A percentile compares a stretch with the other conserved stretches of the same genome.
Evolutionary conservation across 2,113 vertebrate genomes (phyloP).

Genomic region (Notarius lentiginosus): DNA sequence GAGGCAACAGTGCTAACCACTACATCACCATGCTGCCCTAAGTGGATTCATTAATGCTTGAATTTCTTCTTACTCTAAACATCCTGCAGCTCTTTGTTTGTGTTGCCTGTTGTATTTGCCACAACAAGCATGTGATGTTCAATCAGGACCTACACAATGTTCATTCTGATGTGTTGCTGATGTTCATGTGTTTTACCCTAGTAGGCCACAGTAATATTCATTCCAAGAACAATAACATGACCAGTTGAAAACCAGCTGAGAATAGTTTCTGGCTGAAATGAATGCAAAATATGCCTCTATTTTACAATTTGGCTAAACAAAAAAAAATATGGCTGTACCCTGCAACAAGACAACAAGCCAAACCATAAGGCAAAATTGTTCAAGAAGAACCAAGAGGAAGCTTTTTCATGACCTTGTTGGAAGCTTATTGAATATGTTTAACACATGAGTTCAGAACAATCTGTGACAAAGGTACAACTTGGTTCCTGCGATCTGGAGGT

Average conservation of each 20-base stretch:
- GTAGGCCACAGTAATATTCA: neutral
- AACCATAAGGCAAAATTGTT: neutral
- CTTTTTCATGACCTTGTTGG: too few species aligned
- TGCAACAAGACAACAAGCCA: neutral
- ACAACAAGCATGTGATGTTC: neutral
- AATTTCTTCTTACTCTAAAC: neutral
- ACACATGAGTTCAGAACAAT: neutral
- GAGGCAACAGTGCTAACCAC: too few species aligned
- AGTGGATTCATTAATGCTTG: too few species aligned
- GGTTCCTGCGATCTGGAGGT: too few species aligned
- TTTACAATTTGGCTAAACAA: neutral
- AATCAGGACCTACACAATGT: neutral
- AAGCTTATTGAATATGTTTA: neutral
- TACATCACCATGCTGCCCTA: too few species aligned
- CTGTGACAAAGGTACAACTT: too few species aligned
- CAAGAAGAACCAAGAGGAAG: neutral
- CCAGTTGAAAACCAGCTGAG: neutral
- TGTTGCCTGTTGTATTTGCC: neutral
- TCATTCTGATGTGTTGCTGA: neutral
- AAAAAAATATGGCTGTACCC: neutral
- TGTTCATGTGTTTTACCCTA: neutral
- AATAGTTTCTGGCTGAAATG: neutral
- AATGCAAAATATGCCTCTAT: neutral
- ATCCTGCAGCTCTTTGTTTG: neutral
- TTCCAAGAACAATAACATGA: neutral